phyloP scores from a whole-genome alignment of 2,113 vertebrate species.

The Mobula birostris region DNA sequence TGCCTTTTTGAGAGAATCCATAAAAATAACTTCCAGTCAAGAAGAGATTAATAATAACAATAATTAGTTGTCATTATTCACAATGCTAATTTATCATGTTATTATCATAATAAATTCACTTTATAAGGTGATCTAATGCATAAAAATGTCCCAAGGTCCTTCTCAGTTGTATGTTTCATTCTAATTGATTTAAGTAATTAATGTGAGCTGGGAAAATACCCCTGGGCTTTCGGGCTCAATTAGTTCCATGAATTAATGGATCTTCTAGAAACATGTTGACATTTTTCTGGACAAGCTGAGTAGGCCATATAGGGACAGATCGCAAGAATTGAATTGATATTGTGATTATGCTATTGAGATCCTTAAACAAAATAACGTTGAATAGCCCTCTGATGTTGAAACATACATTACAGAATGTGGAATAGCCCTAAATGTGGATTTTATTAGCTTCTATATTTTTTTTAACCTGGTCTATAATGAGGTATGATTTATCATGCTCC shows the following conservation, averaged over 20 bases:
- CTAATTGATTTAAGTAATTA: background rate
- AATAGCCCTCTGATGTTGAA: background rate
- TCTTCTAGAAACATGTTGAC: background rate
- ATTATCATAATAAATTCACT: background rate
- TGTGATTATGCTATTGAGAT: background rate
- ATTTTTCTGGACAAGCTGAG: background rate
- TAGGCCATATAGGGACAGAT: background rate
- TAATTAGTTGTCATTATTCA: too few species aligned
- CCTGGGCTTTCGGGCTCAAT: background rate
- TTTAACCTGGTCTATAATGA: too few species aligned
- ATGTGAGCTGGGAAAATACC: background rate
- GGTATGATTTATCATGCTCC: too few species aligned
- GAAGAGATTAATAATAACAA: background rate
- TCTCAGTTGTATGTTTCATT: background rate
- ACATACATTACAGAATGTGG: background rate
- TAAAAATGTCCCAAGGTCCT: background rate
- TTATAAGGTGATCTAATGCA: background rate
- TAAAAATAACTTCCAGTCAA: background rate
- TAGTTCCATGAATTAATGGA: background rate
- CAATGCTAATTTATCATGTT: too few species aligned
- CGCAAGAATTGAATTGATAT: too few species aligned
- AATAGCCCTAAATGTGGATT: background rate
- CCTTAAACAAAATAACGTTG: background rate
- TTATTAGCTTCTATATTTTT: background rate
- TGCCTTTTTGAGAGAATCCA: background rate